phyloP scores from a whole-genome alignment of 1,140 invertebrate species.

The Caenorhabditis elegans region WBcel235 BX284603.4:1929001-1929500 shows the following conservation, averaged over 20 bases:
- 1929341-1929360: not conserved
- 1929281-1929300: too few species aligned
- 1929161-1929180: not conserved
- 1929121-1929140: slow-evolving; percentile 14
- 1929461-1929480: not conserved
- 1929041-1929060: too few species aligned
- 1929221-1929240: not conserved
- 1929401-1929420: not conserved
- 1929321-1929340: not conserved
- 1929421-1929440: too few species aligned
- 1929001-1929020: too few species aligned
- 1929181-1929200: too few species aligned
- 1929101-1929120: not conserved
- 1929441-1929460: not conserved
- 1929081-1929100: too few species aligned
- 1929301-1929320: not conserved
- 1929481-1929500: not conserved
- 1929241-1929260: not conserved
- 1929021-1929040: too few species aligned
- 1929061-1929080: too few species aligned
- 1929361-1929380: not conserved
- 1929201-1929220: not conserved
- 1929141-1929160: not conserved
- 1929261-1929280: too few species aligned
- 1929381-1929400: not conserved